A percentile compares a stretch with the other conserved stretches of the same genome.
Conservation (phyloP, 2,113 vertebrate genomes). For the Hemichromis elongatus region DNA sequence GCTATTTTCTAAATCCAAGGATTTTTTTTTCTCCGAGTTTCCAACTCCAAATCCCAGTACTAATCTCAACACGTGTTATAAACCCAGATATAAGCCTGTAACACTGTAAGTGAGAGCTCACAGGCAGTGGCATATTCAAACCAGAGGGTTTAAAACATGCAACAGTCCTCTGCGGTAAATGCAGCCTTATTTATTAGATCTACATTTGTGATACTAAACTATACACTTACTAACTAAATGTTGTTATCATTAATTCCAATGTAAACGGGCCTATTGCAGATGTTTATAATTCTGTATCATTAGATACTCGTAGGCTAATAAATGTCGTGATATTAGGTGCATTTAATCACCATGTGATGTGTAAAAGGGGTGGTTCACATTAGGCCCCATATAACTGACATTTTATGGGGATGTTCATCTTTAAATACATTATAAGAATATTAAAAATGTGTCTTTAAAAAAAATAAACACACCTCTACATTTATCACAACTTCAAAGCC, state of each 20-base stretch:
- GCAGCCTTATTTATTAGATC: background rate
- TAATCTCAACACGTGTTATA: slow-evolving; percentile 24
- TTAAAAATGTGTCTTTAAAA: background rate
- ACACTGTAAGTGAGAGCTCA: slow-evolving; percentile 9
- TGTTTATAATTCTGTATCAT: background rate
- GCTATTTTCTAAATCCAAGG: slow-evolving; percentile 27
- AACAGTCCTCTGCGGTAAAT: background rate
- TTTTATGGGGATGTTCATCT: background rate
- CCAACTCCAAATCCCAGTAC: slow-evolving; percentile 27
- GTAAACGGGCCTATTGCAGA: background rate
- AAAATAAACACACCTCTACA: background rate
- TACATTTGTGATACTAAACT: background rate
- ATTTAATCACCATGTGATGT: background rate
- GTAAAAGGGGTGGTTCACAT: background rate
- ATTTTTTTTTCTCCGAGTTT: background rate
- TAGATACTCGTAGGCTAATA: background rate
- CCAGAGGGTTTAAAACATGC: background rate
- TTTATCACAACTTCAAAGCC: background rate
- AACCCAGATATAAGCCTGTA: slow-evolving; percentile 16
- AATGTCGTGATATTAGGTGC: background rate
- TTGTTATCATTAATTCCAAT: background rate
- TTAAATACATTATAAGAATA: background rate
- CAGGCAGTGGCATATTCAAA: background rate
- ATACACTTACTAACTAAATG: background rate
- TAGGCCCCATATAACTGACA: background rate